Conservation (phyloP, 35 echinoderm and acorn worm species). For the Heliocidaris erythrogramma region DNA sequence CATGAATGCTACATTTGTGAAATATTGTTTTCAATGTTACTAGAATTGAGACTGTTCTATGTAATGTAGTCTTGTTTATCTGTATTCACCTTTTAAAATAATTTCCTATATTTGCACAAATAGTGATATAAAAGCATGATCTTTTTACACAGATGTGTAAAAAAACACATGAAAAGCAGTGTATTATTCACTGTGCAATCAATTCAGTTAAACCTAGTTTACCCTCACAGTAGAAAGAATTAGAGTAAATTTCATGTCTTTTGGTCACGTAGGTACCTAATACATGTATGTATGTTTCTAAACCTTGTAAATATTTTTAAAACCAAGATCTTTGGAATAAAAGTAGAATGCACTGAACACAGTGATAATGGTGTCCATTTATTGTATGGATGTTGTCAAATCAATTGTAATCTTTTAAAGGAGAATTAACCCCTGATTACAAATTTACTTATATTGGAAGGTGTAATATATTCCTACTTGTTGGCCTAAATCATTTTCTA, state of each 20-base stretch:
- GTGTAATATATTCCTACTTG: too few species aligned
- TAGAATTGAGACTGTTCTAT: neutral
- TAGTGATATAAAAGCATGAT: neutral
- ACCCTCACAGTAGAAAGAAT: neutral
- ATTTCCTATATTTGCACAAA: neutral
- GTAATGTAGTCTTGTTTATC: neutral
- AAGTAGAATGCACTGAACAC: neutral
- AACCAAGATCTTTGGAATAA: neutral
- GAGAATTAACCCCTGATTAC: too few species aligned
- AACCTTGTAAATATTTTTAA: constrained; percentile 13
- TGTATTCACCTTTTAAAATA: neutral
- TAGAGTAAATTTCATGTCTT: neutral
- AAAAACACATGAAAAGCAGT: neutral
- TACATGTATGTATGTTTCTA: neutral
- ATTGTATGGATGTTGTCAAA: too few species aligned
- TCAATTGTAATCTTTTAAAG: too few species aligned
- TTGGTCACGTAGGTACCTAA: neutral
- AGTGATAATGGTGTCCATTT: too few species aligned
- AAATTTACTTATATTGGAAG: too few species aligned
- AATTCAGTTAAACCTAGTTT: neutral
- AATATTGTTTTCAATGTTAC: neutral
- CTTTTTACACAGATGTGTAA: neutral
- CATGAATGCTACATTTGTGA: neutral
- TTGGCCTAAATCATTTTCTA: too few species aligned
- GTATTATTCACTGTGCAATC: neutral